Evolutionary conservation across 2,888 invertebrate species (phyloP).

Genomic region (Amaurobius ferox): DNA sequence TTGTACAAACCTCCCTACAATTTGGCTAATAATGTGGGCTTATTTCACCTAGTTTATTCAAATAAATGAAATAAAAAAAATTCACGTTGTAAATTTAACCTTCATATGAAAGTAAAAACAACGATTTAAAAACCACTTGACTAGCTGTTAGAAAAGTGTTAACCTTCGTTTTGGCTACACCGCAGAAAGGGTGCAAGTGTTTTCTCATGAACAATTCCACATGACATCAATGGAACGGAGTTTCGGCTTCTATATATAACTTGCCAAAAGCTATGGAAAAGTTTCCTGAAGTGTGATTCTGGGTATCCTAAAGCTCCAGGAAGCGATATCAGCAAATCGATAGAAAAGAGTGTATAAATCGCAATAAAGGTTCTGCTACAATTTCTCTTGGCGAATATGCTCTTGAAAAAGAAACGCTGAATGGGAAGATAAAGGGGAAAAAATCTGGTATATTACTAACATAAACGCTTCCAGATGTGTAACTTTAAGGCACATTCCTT

Average conservation of each 20-base stretch:
- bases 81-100: too few relatives aligned
- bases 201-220: neutral
- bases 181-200: neutral
- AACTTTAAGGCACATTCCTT: neutral
- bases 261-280: neutral
- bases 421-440: neutral
- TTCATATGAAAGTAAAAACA: too few relatives aligned
- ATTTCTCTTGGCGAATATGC: neutral
- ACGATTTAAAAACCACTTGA: neutral
- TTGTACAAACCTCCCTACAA: too few relatives aligned
- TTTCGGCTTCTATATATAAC: neutral
- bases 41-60: too few relatives aligned
- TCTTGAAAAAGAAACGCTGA: neutral
- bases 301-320: neutral
- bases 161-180: neutral
- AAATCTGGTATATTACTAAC: neutral
- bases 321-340: slow-evolving; percentile 12
- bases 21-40: too few relatives aligned
- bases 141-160: neutral
- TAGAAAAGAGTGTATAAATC: neutral
- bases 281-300: slow-evolving; percentile 7
- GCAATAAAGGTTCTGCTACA: neutral
- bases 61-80: too few relatives aligned
- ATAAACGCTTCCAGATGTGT: slow-evolving; percentile 1
- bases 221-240: neutral